phyloP scores from a whole-genome alignment of 2,113 vertebrate species.

The Corynorhinus townsendii region DNA sequence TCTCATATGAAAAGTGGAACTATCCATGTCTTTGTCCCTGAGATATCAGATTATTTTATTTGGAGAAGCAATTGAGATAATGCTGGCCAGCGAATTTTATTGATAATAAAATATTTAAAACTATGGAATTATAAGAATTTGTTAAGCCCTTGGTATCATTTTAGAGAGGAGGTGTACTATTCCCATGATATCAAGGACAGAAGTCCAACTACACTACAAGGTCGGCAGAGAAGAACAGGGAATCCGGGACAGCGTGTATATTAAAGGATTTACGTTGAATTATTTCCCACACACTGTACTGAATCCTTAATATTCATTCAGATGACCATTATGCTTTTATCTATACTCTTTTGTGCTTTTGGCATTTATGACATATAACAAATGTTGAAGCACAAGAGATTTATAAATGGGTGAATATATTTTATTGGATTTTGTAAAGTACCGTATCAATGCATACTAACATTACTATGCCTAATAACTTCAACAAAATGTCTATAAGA shows the following conservation, averaged over 20 bases:
- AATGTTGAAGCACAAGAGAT: background rate
- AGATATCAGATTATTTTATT: background rate
- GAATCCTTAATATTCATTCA: background rate
- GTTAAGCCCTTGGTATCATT: background rate
- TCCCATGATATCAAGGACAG: background rate
- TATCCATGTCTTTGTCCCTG: background rate
- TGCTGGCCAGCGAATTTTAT: background rate
- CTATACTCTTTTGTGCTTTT: background rate
- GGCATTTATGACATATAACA: background rate
- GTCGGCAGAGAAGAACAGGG: background rate
- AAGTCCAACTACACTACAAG: background rate
- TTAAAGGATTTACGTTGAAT: background rate
- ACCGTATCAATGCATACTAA: background rate
- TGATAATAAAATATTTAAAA: background rate
- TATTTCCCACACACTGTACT: background rate
- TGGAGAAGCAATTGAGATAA: background rate
- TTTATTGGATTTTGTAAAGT: background rate
- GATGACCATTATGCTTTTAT: background rate
- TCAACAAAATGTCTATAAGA: background rate
- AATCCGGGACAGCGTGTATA: background rate
- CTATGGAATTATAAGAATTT: background rate
- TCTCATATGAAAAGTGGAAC: background rate
- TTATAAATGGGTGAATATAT: background rate
- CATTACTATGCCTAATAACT: background rate
- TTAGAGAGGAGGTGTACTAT: background rate